Evolutionary conservation across 2,113 vertebrate species (phyloP), one percentile per base, ranked within the genome.

Genomic region (Cercopithecus mona): DNA sequence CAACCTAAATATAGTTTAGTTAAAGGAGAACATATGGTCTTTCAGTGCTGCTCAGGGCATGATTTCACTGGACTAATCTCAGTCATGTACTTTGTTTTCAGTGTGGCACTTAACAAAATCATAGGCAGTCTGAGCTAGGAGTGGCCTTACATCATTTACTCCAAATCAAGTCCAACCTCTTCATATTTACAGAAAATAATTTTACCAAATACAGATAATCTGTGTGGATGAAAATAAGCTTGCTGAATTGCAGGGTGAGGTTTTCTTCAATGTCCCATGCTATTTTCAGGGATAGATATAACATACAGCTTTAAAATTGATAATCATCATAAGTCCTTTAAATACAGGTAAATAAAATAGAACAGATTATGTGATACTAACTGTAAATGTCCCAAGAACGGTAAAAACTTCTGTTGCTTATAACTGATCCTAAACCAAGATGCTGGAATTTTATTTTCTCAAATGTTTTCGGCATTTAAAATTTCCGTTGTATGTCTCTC

Each of bases 361-460:
- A 87, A 8, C 32, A 92, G 38, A 43, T 90, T 93, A 81, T 75
- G 14, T 79, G 22, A 45, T 38, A 83, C 8, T 59, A 66, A 66
- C 30, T 82, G 68, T 18, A 86, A 96, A 61, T 92, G 90, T 76
- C 22, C 52, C 30, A n/a, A n/a, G 27, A 20, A 57, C 43, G 5
- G 18, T 85, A 57, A 83, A 94, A 66, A 90, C 12, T 18, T 87
- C 32, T 55, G 35, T 87, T 22, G 12, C 22, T 25, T 89, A 27
- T 72, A 66, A 88, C 22, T 91, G 40, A 20, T n/a, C 11, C 38
- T 79, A 66, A 96, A 88, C 50, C 78, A 90, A 96, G 80, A 76
- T 45, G 30, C 43, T 72, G n/a, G 59, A 11, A 25, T 93, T 97
- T 96, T 91, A 93, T 97, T 97, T 97, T 90, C 85, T 97, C 88